A percentile compares a stretch with the other conserved stretches of the same genome.
Evolutionary conservation across 2,113 vertebrate species (phyloP).

Genomic region (Leptosomus discolor): DNA sequence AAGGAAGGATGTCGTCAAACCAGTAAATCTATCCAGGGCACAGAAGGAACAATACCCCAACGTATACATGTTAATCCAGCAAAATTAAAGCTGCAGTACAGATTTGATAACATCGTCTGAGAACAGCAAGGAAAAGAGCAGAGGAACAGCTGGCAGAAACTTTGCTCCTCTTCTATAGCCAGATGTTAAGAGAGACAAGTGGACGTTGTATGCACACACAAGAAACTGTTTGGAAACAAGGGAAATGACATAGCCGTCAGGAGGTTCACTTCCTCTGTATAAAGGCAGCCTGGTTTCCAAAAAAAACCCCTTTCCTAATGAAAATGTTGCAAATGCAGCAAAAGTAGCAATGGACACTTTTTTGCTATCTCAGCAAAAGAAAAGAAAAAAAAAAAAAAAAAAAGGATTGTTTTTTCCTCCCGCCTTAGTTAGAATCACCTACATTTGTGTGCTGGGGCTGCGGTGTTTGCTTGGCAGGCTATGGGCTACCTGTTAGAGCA

Average conservation of each 20-base stretch:
- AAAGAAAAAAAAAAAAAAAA: not conserved
- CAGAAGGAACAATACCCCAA: not conserved
- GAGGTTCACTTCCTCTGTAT: constrained; percentile 62
- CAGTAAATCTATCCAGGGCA: not conserved
- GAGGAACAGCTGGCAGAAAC: not conserved
- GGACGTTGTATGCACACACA: not conserved
- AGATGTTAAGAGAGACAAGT: not conserved
- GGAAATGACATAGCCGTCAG: constrained; percentile 49
- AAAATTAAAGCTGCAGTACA: not conserved
- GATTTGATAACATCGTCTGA: not conserved
- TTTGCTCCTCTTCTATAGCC: not conserved
- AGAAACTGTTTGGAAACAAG: constrained; percentile 7
- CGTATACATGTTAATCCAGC: not conserved
- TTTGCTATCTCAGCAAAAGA: not conserved
- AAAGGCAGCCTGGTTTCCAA: constrained; percentile 26
- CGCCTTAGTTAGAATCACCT: not conserved
- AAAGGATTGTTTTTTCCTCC: fast-evolving
- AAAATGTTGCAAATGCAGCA: constrained; percentile 41
- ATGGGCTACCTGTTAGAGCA: not conserved
- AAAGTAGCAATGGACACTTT: not conserved
- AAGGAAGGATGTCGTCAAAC: not conserved
- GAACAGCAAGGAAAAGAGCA: not conserved
- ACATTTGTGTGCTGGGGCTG: fast-evolving
- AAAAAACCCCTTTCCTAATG: not conserved
- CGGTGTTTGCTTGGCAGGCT: not conserved